Evolutionary conservation across 2,888 invertebrate species (phyloP), one percentile per base, ranked within the genome.

Genomic region (Nematopogon swammerdamellus): DNA sequence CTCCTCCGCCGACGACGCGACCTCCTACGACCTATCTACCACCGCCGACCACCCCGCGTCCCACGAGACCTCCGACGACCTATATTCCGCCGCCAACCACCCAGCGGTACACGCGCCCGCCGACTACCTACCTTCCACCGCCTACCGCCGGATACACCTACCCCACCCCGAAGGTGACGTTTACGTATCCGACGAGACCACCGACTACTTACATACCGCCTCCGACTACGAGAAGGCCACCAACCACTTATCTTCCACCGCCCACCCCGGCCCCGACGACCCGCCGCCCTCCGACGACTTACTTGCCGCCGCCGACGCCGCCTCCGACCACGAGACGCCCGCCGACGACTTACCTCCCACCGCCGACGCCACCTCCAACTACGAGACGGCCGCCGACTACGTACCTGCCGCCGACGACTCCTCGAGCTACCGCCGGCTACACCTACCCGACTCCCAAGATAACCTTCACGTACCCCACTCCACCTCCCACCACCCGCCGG

Each of bases 91-190:
- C 44, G 18, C 44, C 50, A 5, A 50, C 45, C 10, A 14, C 55
- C 17, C 59, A 57, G 10, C 18, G 44, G 30, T 56, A 16, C 58
- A 55, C 55, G 52, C 49, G 49, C 55, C 18, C 36, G 16, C 2
- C 46, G 36, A 68, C 68, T 0, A 69, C 68, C 2, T 66, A 66
- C 1, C 68, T 68, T 52, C 59, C 57, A 17, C 65, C 36, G 16
- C 2, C 46, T 20, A 68, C 68, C 0, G 68, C 68, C 2, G 67
- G 67, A 1, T 68, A 68, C 53, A 59, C 57, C 16, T 66, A 68
- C 47, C 62, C 65, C 3, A 59, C 59, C 2, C 64, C 67, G 1
- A 64, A 55, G 48, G 54, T 65, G 17, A 62, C 65, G 2, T 69
- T 69, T 45, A 65, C 67, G 0, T 59, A 60, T 49, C 53, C 55